These are phyloP conservation scores for Neuroterus valhalla DNA, from an alignment of 1,140 invertebrate species.

Conservation along the genomic window DNA sequence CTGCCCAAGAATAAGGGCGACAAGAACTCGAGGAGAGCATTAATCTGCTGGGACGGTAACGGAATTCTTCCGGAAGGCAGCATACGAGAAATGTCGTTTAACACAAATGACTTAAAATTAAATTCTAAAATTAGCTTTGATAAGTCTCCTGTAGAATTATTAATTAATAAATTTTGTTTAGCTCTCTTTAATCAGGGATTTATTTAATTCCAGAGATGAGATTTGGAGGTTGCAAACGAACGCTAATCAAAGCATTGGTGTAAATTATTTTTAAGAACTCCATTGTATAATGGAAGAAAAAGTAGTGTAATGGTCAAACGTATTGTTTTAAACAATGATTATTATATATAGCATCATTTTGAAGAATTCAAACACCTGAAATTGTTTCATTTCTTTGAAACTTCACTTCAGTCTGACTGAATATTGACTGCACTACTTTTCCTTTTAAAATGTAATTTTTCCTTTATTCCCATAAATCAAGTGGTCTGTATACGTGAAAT, in stretches of 20 bases:
- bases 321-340: too few species aligned
- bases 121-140: background rate
- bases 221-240: too few species aligned
- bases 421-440: background rate
- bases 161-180: background rate
- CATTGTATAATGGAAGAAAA: too few species aligned
- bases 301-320: too few species aligned
- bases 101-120: conserved; percentile 12
- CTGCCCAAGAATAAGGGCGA: conserved; percentile 17
- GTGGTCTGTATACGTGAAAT: too few species aligned
- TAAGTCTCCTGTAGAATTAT: background rate
- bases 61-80: conserved; percentile 1
- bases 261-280: too few species aligned
- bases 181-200: background rate
- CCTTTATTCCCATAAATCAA: too few species aligned
- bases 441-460: background rate
- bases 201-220: background rate
- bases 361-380: too few species aligned
- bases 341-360: too few species aligned
- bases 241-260: too few species aligned
- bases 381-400: background rate
- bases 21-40: conserved; percentile 3
- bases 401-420: background rate
- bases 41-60: conserved; percentile 9
- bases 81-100: conserved; percentile 15